Base-by-base conservation (phyloP, 2,113 vertebrate genomes). In the Hydrochoerus hydrochaeris region DNA sequence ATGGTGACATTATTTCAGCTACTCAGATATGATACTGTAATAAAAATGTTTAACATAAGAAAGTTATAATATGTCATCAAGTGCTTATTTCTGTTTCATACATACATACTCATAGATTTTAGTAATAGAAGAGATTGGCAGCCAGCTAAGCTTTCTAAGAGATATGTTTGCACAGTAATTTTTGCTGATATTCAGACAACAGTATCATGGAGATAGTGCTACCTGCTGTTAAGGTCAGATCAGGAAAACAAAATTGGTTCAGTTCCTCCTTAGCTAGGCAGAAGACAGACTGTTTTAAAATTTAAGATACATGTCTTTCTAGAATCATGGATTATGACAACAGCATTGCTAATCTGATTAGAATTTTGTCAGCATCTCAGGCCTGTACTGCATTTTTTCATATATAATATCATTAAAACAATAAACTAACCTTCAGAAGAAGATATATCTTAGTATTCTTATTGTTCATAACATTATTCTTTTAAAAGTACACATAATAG, bases 1-100 rank as follows among this genome's bases (percentile, higher is more conserved):
- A 89, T 81, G 94, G 93, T 67, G 60, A 96, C 92, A 22, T 97
- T 95, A 97, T 97, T 98, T 98, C 89, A 98, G 92, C 96, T 96
- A 92, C 41, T 96, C 46, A 94, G 80, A 95, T 97, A 91, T 60
- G 49, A 98, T 96, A 83, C 96, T 97, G 69, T 93, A 96, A 97
- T 97, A 98, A 97, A 95, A 91, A 87, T 88, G 22, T 60, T 97
- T 96, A 78, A 93, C 58, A 89, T 96, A 97, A 96, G 85, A 95
- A 97, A 92, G 69, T 71, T 95, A 84, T 49, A 77, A 3, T 89
- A 97, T 96, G 92, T 98, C 90, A 95, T 96, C 78, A 90, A 86
- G 65, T 97, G 92, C 57, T 95, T 97, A 22, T 95, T 97, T 96
- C 63, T 96, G 49, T 89, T 96, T 94, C 57, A 88, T 92, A 81